phyloP scores from a whole-genome alignment of 1,140 invertebrate species.

The Gryllus bimaculatus region DNA sequence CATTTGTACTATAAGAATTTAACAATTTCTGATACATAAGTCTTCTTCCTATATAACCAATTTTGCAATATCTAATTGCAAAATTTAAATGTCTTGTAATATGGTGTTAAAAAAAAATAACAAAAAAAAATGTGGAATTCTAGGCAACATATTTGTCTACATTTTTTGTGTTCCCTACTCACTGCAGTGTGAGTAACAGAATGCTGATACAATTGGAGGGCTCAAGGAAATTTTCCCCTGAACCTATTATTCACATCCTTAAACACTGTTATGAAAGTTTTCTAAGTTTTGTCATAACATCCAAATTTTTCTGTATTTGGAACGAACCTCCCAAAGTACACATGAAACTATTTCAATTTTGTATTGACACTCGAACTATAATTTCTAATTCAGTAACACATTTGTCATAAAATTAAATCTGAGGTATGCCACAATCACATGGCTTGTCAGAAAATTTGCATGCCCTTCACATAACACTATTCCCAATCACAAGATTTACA shows the following conservation, averaged over 20 bases:
- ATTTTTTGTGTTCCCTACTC: not conserved
- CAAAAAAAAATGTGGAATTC: not conserved
- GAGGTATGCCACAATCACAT: not conserved
- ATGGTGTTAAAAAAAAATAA: not conserved
- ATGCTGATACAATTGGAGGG: too few species aligned
- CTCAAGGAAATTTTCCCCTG: too few species aligned
- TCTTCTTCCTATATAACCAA: not conserved
- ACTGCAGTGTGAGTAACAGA: too few species aligned
- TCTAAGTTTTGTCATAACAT: too few species aligned
- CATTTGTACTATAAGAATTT: constrained; percentile 1
- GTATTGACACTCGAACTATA: not conserved
- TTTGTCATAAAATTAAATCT: not conserved
- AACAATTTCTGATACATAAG: not conserved
- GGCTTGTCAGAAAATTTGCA: not conserved
- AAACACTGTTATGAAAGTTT: too few species aligned
- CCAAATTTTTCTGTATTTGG: too few species aligned
- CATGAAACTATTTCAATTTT: not conserved
- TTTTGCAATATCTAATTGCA: not conserved
- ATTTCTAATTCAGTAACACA: not conserved
- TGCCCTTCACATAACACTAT: not conserved
- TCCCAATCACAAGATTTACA: not conserved
- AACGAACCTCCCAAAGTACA: too few species aligned
- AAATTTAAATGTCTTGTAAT: not conserved
- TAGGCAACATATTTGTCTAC: not conserved
- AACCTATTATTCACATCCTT: too few species aligned